Evolutionary conservation across 2,113 vertebrate species (phyloP).

Genomic region (Oophaga pumilio): DNA sequence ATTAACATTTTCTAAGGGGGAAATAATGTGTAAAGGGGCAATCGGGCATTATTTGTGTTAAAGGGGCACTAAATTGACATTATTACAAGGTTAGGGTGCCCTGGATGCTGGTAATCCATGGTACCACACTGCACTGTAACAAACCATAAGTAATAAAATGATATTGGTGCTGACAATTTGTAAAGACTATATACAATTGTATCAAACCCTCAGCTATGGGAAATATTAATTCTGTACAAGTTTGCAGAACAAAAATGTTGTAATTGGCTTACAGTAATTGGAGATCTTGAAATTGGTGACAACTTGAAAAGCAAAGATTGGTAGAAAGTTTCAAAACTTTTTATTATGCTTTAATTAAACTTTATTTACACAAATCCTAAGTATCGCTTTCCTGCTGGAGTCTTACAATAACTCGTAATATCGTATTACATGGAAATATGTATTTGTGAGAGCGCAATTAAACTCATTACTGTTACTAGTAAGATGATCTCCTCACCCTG

Average conservation of each 20-base stretch:
- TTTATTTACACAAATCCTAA: background rate
- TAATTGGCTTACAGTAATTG: background rate
- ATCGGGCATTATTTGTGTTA: too few relatives aligned
- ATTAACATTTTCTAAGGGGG: too few relatives aligned
- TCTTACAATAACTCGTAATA: background rate
- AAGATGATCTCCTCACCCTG: background rate
- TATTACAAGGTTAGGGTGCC: too few relatives aligned
- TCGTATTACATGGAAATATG: background rate
- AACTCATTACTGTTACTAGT: conserved; percentile 5
- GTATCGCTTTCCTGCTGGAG: background rate
- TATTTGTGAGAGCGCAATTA: conserved; percentile 1
- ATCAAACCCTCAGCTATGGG: background rate
- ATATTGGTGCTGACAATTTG: background rate
- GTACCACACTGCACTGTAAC: too few relatives aligned
- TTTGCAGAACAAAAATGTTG: background rate
- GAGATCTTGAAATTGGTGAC: background rate
- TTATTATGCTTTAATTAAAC: background rate
- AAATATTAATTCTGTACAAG: background rate
- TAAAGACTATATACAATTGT: background rate
- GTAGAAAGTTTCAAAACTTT: background rate
- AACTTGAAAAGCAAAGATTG: background rate
- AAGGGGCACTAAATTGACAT: too few relatives aligned
- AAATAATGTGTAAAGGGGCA: too few relatives aligned
- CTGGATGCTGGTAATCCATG: too few relatives aligned
- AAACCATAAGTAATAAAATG: too few relatives aligned